Conservation (phyloP, 2,888 invertebrate genomes). For the Limnephilus auricula region DNA sequence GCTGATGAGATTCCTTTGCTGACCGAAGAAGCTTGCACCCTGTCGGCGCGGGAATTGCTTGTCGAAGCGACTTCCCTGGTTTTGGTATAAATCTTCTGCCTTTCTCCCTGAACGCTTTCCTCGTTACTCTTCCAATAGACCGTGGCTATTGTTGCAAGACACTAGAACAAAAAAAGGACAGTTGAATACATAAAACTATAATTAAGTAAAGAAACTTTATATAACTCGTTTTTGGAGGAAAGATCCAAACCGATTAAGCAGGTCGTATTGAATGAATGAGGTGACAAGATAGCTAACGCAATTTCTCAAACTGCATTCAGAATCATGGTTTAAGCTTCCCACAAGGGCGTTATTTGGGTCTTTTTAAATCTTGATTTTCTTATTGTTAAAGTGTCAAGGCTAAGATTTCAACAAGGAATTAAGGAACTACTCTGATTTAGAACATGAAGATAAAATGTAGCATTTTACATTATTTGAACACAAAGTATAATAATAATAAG, state of each 20-base stretch:
- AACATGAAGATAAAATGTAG: background rate
- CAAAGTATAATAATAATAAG: background rate
- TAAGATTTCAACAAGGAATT: background rate
- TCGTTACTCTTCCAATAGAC: slow-evolving; percentile 93
- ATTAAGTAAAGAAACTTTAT: too few species aligned
- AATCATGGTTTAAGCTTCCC: too few species aligned
- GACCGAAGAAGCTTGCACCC: slow-evolving; percentile 82
- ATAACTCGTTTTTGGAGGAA: too few species aligned
- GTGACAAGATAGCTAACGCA: too few species aligned
- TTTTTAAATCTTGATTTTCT: too few species aligned
- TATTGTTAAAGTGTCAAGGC: background rate
- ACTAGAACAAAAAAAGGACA: slow-evolving; percentile 72
- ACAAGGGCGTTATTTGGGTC: too few species aligned
- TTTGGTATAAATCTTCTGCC: slow-evolving; percentile 86
- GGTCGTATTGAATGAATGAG: too few species aligned
- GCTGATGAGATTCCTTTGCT: slow-evolving; percentile 70
- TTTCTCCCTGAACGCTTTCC: slow-evolving; percentile 89
- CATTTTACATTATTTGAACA: background rate
- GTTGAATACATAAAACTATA: background rate
- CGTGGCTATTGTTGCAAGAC: slow-evolving; percentile 91
- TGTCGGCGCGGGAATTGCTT: slow-evolving; percentile 84
- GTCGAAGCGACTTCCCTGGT: slow-evolving; percentile 83
- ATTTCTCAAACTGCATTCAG: too few species aligned
- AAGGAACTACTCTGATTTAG: too few species aligned
- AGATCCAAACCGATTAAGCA: too few species aligned